A percentile compares a stretch with the other conserved stretches of the same genome.
phyloP scores from a whole-genome alignment of 2,113 vertebrate species.

The Eira barbara region DNA sequence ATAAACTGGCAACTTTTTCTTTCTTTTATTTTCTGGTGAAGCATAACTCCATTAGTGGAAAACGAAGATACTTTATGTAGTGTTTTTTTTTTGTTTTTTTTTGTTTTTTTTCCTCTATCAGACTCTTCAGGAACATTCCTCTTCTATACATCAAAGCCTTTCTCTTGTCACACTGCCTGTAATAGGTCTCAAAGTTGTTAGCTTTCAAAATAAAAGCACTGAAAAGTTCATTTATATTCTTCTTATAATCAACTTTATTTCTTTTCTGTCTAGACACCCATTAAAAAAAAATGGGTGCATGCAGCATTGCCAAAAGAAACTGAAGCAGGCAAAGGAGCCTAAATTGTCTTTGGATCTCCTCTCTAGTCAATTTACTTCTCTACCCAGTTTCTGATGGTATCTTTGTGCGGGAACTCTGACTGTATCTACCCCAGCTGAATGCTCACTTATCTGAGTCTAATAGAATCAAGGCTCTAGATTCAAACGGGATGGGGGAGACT shows the following conservation, averaged over 20 bases:
- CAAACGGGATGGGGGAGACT: neutral
- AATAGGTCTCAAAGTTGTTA: constrained; percentile 11
- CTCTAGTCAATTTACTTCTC: constrained; percentile 14
- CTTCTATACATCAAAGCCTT: neutral
- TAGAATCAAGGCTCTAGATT: neutral
- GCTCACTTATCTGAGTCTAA: neutral
- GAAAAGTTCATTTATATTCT: neutral
- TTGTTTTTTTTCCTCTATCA: neutral
- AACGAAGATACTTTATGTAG: neutral
- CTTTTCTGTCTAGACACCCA: constrained; percentile 46
- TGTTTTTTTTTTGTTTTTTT: neutral
- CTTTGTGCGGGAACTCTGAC: neutral
- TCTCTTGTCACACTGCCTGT: neutral
- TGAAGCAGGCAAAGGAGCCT: neutral
- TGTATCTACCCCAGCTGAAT: neutral
- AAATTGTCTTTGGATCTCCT: constrained; percentile 26
- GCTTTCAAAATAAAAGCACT: constrained; percentile 32
- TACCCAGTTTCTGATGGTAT: constrained; percentile 29
- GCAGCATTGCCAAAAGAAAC: neutral
- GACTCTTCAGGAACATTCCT: neutral
- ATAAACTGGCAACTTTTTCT: neutral
- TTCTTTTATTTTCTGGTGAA: neutral
- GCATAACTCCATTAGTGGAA: neutral
- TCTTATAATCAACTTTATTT: constrained; percentile 45
- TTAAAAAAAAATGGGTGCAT: neutral